Evolutionary conservation across 2,888 invertebrate species (phyloP), one percentile per base, ranked within the genome.

Genomic region (Smittia sp.): DNA sequence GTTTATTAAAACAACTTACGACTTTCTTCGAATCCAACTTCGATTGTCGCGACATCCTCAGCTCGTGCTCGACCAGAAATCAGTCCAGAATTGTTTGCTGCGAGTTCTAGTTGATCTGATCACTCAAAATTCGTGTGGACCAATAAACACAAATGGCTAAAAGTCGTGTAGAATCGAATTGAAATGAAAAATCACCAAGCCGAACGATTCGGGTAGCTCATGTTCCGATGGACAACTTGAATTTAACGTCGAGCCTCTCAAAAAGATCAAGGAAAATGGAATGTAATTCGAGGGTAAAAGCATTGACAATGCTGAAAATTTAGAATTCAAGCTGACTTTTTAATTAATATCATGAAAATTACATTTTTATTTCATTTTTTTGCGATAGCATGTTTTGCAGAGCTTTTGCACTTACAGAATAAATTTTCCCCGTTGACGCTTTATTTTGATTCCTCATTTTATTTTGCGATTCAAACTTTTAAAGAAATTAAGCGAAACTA

Each of bases 21-120:
- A 58, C 58, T 58, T 58, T 58, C 58, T 58, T 58, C 2, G 58
- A 18, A n/a, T 58, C 58, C 58, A 58, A 58, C 13, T 58, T 58
- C 22, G 58, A 58, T 4, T 58, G 18, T 22, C 58, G 58, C 22
- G 58, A 58, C 58, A 58, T 58, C 58, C 46, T 22, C 46, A 11
- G 46, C 13, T 6, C 46, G 15, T 15, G 6, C 3, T 46, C 2
- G 46, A 46, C 2, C 2, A 46, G n/a, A n/a, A n/a, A 3, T 46
- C 3, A 13, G 11, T 46, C 46, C 46, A 2, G 4, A 46, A 46
- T n/a, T 2, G 6, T 15, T 15, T 46, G 46, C n/a, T 46, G 2
- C 4, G 2, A 15, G n/a, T 46, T n/a, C 46, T 6, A 15, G 15
- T 39, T 39, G 46, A 46, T 46, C 15, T 46, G 46, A 46, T 46